These are phyloP conservation scores for Hippopotamyrus pictus DNA, from an alignment of 2,797 vertebrate species.

Conservation along the genomic window DNA sequence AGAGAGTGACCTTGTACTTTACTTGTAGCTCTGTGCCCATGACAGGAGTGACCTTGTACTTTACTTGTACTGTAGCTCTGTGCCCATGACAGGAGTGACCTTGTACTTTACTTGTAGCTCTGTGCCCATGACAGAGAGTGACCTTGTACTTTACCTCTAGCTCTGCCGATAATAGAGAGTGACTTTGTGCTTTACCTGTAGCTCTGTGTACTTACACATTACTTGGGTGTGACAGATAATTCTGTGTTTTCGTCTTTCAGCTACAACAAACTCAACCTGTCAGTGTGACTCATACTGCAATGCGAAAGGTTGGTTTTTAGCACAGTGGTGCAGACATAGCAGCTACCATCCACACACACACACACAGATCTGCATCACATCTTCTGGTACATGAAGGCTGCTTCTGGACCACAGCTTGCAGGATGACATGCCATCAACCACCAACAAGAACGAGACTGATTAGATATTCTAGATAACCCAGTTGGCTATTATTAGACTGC, in stretches of 20 bases:
- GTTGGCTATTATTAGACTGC: background rate
- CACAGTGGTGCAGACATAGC: background rate
- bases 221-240: background rate
- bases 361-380: background rate
- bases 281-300: background rate
- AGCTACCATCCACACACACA: background rate
- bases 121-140: background rate
- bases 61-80: background rate
- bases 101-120: background rate
- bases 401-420: background rate
- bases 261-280: background rate
- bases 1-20: no score
- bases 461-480: background rate
- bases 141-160: background rate
- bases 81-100: background rate
- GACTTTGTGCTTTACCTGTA: background rate
- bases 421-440: background rate
- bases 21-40: background rate
- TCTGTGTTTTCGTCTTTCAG: background rate
- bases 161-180: background rate
- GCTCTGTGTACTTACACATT: background rate
- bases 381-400: background rate
- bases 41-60: background rate
- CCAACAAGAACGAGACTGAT: background rate
- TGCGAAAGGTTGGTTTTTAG: background rate